Base-by-base conservation (phyloP, 1,140 invertebrate genomes). In the Halyomorpha halys region DNA sequence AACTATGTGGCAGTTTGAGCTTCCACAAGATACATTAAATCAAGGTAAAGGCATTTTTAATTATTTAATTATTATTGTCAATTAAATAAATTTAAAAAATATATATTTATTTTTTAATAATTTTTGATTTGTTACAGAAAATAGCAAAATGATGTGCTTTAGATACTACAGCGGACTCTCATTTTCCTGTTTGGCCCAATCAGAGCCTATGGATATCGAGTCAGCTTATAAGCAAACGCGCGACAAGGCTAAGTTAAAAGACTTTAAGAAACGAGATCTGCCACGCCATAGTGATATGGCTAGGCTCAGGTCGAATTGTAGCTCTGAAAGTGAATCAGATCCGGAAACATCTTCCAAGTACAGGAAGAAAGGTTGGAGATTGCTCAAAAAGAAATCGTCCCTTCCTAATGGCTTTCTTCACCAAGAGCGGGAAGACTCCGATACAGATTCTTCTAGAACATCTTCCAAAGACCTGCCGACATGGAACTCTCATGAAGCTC, bases 111-210 rank as follows among this genome's bases (percentile, higher is more conserved):
- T 53, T 16, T 18, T 1, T 63, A 16, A 11, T 18, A 11, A 25
- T 44, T 59, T 59, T 16, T 45, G 39, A 63, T 65, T 61, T 66
- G 63, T 72, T 72, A 44, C 70, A 77, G 75, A 75, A 65, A 74
- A 71, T 67, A 73, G 72, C 62, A 77, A 76, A 70, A 70, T 77
- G 61, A 66, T 78, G 66, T 78, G 76, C 68, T 79, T 79, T 69
- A 75, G 77, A 44, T 79, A 79, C 71, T 78, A 78, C 70, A 74
- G 75, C 63, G 74, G 75, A 19, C 63, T 75, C 23, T 76, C 73
- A 30, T 68, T 78, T 47, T 73, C 75, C 44, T 79, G 75, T 67
- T 69, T 78, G 49, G 77, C 77, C 16, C 75, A 78, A 68, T 76
- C 75, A 8, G 75, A 79, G 67, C 75, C 77, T 1, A 64, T 78